These are phyloP conservation scores for Diorhabda elongata DNA, from an alignment of 1,140 invertebrate genomes.

Conservation along the genomic window DNA sequence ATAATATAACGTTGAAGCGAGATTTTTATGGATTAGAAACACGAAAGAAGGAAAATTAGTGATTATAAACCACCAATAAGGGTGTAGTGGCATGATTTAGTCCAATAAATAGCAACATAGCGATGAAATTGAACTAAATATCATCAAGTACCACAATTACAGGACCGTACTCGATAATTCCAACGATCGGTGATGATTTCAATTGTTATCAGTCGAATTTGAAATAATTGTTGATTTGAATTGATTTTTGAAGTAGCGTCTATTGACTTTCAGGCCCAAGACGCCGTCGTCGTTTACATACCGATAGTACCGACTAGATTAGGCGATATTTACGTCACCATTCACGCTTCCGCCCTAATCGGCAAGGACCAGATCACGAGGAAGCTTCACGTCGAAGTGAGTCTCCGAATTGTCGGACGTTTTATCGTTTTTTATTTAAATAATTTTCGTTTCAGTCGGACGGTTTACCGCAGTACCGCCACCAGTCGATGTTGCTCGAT, in stretches of 20 bases:
- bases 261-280: conserved; percentile 56
- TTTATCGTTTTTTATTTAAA: conserved; percentile 7
- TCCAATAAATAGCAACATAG: no score
- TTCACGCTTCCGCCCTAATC: conserved; percentile 81
- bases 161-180: no score
- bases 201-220: no score
- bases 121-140: no score
- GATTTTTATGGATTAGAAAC: no score
- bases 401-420: not conserved
- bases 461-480: conserved; percentile 84
- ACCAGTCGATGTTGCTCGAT: conserved; percentile 88
- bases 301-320: conserved; percentile 82
- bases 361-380: conserved; percentile 73
- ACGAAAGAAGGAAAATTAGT: no score
- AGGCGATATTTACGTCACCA: conserved; percentile 73
- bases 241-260: not conserved
- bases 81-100: no score
- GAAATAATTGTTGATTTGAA: no score
- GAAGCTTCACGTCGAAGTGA: conserved; percentile 71
- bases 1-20: no score
- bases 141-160: no score
- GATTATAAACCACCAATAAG: no score
- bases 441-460: conserved; percentile 62
- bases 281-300: conserved; percentile 76
- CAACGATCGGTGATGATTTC: no score